Evolutionary conservation across 2,113 vertebrate species (phyloP), one percentile per base, ranked within the genome.

Genomic region (Apaloderma vittatum): DNA sequence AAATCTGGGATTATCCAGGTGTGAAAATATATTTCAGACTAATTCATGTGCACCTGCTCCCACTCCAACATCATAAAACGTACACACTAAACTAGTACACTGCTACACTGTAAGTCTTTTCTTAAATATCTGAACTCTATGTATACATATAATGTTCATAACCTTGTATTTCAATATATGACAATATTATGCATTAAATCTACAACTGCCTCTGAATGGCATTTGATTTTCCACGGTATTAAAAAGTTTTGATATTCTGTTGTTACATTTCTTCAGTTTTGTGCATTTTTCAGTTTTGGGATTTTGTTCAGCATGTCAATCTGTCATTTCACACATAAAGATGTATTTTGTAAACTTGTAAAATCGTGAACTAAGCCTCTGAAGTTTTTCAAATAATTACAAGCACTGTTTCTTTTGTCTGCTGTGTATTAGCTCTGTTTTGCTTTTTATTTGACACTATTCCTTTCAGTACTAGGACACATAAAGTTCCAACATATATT

Each of bases 281-380:
- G 8, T 78, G 45, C 26, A 4, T 43, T 70, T 87, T 72, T 51
- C 52, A 66, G 9, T n/a, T 36, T 83, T 18, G 65, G 11, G 20
- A 61, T 70, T 93, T 94, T 95, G 23, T 83, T 93, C 62, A 55
- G 19, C 54, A 26, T 79, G 84, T 74, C 68, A 91, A 30, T 85
- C 90, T 93, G 73, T 85, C 73, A 87, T n/a, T 76, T 95, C 54
- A 80, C 40, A 83, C n/a, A 68, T 68, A 88, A 86, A 82, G 74
- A 72, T n/a, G 6, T 24, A 57, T 73, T 88, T 93, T 83, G 23
- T 49, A 21, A 95, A 79, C 66, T 11, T 76, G 58, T 54, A 90
- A 76, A 93, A 73, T 52, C 79, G 5, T 36, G 57, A 96, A 90
- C 16, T 46, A 83, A 90, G 30, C 11, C 18, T 86, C 71, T 80